phyloP scores from a whole-genome alignment of 2,888 invertebrate species.

The Drosophila dives region DNA sequence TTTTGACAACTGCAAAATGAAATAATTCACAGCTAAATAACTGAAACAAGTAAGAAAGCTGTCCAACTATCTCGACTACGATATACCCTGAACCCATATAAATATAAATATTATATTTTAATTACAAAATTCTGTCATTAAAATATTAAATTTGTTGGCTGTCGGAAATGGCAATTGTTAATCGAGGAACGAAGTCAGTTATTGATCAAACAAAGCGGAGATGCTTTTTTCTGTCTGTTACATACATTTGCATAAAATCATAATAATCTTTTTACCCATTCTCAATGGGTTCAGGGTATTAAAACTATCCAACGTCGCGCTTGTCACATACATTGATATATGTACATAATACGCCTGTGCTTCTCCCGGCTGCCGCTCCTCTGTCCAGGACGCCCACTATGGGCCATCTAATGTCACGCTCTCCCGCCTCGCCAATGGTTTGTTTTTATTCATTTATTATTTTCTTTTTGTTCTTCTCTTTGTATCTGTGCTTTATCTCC shows the following conservation, averaged over 20 bases:
- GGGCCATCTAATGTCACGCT: slow-evolving; percentile 40
- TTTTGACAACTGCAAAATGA: slow-evolving; percentile 67
- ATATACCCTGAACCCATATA: no score
- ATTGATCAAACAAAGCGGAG: neutral
- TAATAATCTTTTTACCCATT: no score
- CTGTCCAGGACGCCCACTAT: slow-evolving; percentile 25
- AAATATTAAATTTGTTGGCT: no score
- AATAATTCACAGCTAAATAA: slow-evolving; percentile 39
- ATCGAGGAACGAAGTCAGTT: no score
- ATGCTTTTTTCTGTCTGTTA: no score
- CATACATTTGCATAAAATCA: no score
- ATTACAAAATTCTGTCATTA: no score
- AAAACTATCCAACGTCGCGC: slow-evolving; percentile 48
- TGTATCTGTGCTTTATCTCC: slow-evolving; percentile 18
- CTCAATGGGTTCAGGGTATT: no score
- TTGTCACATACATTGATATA: slow-evolving; percentile 3
- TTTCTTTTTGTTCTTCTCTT: slow-evolving; percentile 36
- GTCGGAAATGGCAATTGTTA: no score
- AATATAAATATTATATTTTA: no score
- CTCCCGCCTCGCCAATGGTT: slow-evolving; percentile 45
- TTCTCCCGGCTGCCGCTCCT: neutral
- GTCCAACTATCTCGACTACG: no score
- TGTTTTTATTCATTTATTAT: slow-evolving; percentile 14
- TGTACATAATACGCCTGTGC: slow-evolving; percentile 1
- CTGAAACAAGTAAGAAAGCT: slow-evolving; percentile 22